phyloP scores from a whole-genome alignment of 2,888 invertebrate species.

The Brachyptera risi region DNA sequence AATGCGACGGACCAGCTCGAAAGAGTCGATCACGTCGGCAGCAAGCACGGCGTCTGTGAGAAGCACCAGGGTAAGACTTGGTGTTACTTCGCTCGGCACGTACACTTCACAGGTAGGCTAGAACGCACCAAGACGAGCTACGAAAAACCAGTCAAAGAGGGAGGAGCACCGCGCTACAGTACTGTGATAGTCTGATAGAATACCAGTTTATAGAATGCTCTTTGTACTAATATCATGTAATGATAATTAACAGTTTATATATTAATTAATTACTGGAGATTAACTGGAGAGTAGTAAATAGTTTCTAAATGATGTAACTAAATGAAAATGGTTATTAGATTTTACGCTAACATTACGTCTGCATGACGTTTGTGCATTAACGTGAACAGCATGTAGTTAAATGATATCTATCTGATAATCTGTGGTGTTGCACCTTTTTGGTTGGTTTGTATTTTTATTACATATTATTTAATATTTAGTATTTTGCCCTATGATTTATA shows the following conservation, averaged over 20 bases:
- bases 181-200: background rate
- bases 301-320: too few species aligned
- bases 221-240: background rate
- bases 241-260: too few species aligned
- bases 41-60: conserved; percentile 46
- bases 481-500: background rate
- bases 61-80: conserved; percentile 68
- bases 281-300: too few species aligned
- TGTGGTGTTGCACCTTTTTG: conserved; percentile 25
- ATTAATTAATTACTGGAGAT: too few species aligned
- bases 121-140: background rate
- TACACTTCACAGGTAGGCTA: conserved; percentile 52
- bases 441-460: conserved; percentile 24
- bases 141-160: conserved; percentile 32
- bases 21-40: conserved; percentile 72
- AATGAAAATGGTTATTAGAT: too few species aligned
- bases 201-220: background rate
- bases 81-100: conserved; percentile 60
- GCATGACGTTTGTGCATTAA: too few species aligned
- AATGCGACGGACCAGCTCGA: conserved; percentile 70
- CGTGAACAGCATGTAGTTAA: conserved; percentile 15
- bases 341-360: background rate
- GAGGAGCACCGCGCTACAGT: conserved; percentile 15
- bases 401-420: background rate
- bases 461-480: background rate